Base-by-base conservation (phyloP, 2,113 vertebrate genomes). In the Ursus arctos region DNA sequence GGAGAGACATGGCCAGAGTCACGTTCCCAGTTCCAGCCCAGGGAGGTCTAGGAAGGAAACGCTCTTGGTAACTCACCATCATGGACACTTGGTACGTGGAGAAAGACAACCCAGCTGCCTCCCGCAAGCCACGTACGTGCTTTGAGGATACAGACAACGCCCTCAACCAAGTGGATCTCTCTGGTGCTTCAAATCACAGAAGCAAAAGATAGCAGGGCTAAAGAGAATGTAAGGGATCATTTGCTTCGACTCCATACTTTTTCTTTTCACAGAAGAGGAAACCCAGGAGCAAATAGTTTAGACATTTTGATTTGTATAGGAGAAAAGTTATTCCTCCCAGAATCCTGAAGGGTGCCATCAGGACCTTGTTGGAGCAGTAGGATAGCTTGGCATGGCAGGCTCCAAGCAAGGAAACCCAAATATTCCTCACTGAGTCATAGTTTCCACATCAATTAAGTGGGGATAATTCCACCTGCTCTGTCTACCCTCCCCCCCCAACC, bases 391-490 rank as follows among this genome's bases (percentile, higher is more conserved):
- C 6, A 21, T 1, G 7, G 18, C 22, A 16, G 9, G 31, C 18
- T 61, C 51, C 21, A 21, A 84, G 16, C 59, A 65, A 59, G 59
- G 33, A 91, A 67, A 40, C 83, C 14, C 67, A 85, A 21, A 28
- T 40, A 7, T 7, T 49, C 79, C 82, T 28, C 51, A 51, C n/a
- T 40, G 88, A 87, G 57, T 95, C 96, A 86, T 8, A 69, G 84
- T 80, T 93, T 96, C 88, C 88, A 81, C 9, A 18, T 18, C 91
- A 88, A 6, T 95, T 88, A 97, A 97, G 76, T 84, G 61, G 47
- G 88, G 93, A 92, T 96, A 33, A 96, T 24, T 67, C 51, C 88
- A 95, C 93, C 95, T 88, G 91, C 88, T 96, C 51, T 9, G 79
- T 31, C 59, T 36, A 12, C 6, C 28, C 18, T 13, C 26, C 26